Conservation (phyloP, 2,797 vertebrate genomes). For the Argyrosomus regius region DNA sequence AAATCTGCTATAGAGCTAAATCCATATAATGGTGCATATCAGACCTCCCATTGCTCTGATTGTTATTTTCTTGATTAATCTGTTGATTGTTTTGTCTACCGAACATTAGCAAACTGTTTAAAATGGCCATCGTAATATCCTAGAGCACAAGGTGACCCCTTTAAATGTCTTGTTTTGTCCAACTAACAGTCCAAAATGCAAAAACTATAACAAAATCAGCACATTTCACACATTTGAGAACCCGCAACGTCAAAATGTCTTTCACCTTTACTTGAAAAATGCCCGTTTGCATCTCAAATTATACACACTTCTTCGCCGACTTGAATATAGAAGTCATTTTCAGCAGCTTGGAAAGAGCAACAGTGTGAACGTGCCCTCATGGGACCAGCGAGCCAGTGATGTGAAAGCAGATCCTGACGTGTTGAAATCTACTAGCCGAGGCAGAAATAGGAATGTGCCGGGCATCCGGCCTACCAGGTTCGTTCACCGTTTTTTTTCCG, state of each 20-base stretch:
- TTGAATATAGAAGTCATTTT: conserved; percentile 4
- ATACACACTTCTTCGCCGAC: not conserved
- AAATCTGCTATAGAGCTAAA: not conserved
- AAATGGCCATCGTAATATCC: not conserved
- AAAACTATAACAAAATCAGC: not conserved
- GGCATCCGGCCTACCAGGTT: conserved; percentile 4
- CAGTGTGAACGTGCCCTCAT: conserved; percentile 1
- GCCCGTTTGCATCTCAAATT: not conserved
- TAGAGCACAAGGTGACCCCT: not conserved
- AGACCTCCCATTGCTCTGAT: not conserved
- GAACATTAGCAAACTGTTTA: not conserved
- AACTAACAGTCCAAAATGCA: not conserved
- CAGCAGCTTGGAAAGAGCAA: conserved; percentile 8
- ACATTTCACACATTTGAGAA: too few relatives aligned
- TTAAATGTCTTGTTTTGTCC: not conserved
- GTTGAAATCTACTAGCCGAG: conserved; percentile 44
- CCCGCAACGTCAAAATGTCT: too few relatives aligned
- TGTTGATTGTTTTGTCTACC: not conserved
- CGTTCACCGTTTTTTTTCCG: conserved; percentile 9
- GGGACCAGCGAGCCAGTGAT: not conserved
- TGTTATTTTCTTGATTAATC: too few relatives aligned
- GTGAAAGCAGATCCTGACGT: conserved; percentile 29
- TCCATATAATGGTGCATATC: not conserved
- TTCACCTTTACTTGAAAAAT: too few relatives aligned
- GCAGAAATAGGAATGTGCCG: conserved; percentile 7